Percentiles rank a stretch among this genome's conserved stretches.
These are phyloP conservation scores for Harmothoe impar DNA, from an alignment of 2,888 invertebrate species.

Conservation along the genomic window DNA sequence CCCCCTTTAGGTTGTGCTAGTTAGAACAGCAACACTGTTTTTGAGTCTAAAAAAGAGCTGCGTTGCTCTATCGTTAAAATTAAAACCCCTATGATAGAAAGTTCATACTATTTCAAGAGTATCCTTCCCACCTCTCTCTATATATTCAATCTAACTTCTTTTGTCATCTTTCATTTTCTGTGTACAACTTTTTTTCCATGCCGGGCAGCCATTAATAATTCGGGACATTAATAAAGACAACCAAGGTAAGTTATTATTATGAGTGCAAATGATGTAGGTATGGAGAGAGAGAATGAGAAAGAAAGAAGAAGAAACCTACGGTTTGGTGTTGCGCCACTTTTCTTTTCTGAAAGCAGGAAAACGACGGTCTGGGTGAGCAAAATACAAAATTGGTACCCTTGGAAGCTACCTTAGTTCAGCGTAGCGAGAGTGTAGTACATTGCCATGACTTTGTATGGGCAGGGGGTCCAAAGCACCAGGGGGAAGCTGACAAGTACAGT, in stretches of 20 bases:
- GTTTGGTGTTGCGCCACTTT: slow-evolving; percentile 38
- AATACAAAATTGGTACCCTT: not conserved
- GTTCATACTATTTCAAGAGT: no score
- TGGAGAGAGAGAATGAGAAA: slow-evolving; percentile 47
- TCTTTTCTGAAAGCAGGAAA: slow-evolving; percentile 54
- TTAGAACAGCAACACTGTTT: no score
- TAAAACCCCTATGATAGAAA: no score
- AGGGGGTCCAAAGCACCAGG: no score
- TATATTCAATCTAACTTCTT: not conserved
- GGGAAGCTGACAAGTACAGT: no score
- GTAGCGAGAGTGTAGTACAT: not conserved
- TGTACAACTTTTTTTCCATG: not conserved
- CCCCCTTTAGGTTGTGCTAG: no score
- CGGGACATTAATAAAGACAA: slow-evolving; percentile 21
- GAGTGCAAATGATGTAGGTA: slow-evolving; percentile 40
- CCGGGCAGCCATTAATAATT: not conserved
- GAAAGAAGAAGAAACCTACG: slow-evolving; percentile 55
- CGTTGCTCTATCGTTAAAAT: no score
- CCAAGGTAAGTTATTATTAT: slow-evolving; percentile 49
- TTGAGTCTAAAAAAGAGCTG: no score
- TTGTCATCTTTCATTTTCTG: not conserved
- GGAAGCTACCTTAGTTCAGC: not conserved
- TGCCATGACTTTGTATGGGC: not conserved
- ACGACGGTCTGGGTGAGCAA: slow-evolving; percentile 43
- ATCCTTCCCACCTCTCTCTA: not conserved